Percentiles rank a stretch among this genome's conserved stretches.
Conservation (phyloP, 2,113 vertebrate genomes). For the Phylloscopus trochilus region DNA sequence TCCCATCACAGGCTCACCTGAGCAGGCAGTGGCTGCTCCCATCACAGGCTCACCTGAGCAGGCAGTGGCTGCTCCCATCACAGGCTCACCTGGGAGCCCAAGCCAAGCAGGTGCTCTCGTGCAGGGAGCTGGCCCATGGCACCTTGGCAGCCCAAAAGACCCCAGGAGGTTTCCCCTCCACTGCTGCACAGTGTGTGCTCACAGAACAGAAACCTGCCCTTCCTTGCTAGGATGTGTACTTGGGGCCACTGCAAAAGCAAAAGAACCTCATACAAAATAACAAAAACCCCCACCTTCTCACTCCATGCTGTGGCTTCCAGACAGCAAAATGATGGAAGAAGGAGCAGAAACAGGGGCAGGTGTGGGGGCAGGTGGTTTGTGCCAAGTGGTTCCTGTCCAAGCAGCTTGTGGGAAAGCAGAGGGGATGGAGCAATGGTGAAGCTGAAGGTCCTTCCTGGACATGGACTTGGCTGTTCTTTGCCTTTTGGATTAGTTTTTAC, state of each 20-base stretch:
- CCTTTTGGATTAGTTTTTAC: not conserved
- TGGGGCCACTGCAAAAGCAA: not conserved
- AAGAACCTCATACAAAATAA: not conserved
- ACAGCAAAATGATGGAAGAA: not conserved
- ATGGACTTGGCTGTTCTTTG: not conserved
- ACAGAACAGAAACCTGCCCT: not conserved
- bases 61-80: not conserved
- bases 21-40: too few species aligned
- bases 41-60: not conserved
- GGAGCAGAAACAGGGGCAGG: fast-evolving
- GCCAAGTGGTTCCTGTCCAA: not conserved
- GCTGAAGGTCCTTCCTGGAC: not conserved
- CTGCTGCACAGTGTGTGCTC: not conserved
- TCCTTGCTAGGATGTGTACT: not conserved
- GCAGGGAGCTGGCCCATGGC: not conserved
- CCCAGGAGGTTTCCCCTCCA: not conserved
- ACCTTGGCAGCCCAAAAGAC: not conserved
- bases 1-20: not conserved
- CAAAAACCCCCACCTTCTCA: too few species aligned
- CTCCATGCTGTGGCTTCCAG: not conserved
- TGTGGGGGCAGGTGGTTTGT: fast-evolving
- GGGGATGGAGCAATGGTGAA: not conserved
- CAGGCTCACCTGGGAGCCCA: not conserved
- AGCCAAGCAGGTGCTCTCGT: not conserved
- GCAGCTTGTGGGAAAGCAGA: not conserved